Evolutionary conservation across 2,888 invertebrate species (phyloP).

Genomic region (Noctua janthe): DNA sequence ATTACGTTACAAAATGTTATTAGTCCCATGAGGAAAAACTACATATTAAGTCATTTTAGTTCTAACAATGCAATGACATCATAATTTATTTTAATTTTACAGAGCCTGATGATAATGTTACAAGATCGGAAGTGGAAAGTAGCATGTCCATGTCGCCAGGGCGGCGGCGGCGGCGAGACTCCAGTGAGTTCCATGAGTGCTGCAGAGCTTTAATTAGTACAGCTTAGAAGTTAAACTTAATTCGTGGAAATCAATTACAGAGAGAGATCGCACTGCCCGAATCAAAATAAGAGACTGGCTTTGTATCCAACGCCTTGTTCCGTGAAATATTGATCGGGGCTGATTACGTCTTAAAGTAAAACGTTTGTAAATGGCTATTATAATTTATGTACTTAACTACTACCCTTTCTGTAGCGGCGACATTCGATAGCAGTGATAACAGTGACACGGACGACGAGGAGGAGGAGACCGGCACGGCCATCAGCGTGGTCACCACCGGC

Average conservation of each 20-base stretch:
- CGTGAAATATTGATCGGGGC: neutral
- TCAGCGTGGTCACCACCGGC: slow-evolving; percentile 36
- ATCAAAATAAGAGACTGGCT: neutral
- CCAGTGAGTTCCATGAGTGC: slow-evolving; percentile 68
- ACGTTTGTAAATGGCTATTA: neutral
- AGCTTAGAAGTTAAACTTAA: neutral
- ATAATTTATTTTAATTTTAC: slow-evolving; percentile 7
- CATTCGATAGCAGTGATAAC: slow-evolving; percentile 85
- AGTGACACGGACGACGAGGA: slow-evolving; percentile 84
- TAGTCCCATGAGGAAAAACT: neutral
- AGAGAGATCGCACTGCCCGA: neutral
- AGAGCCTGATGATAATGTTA: slow-evolving; percentile 52
- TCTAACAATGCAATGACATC: neutral
- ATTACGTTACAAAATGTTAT: neutral
- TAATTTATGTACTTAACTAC: neutral
- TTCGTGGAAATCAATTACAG: neutral
- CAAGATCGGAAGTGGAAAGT: slow-evolving; percentile 58
- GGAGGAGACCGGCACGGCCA: slow-evolving; percentile 38
- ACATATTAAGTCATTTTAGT: neutral
- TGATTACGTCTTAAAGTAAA: neutral
- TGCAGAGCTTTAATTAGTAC: neutral
- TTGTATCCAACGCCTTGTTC: neutral
- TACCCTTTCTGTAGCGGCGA: slow-evolving; percentile 74
- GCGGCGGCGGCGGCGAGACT: slow-evolving; percentile 72
- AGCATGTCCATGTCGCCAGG: slow-evolving; percentile 53